A percentile compares a stretch with the other conserved stretches of the same genome.
Evolutionary conservation across 64 coral and sea anemone species (phyloP).

Genomic region (Trachythela sp.): DNA sequence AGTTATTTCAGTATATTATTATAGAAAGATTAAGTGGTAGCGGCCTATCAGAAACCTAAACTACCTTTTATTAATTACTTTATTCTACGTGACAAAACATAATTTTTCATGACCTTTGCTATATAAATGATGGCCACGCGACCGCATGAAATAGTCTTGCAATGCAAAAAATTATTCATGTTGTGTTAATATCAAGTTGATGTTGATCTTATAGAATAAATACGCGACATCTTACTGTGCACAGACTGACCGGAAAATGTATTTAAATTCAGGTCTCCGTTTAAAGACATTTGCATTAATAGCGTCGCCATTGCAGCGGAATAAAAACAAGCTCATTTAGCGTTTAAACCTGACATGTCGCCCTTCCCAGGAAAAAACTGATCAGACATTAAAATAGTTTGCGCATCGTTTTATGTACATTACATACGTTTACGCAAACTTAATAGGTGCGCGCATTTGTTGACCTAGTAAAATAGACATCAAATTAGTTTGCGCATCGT

Average conservation of each 20-base stretch:
- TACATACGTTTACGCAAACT: too few relatives aligned
- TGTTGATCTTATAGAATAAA: too few relatives aligned
- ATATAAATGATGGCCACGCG: not conserved
- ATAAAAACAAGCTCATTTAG: constrained; percentile 5
- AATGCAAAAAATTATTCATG: too few relatives aligned
- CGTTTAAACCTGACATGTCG: not conserved
- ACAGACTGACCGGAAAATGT: not conserved
- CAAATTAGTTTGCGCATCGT: not conserved
- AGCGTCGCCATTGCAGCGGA: not conserved
- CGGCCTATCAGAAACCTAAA: too few relatives aligned
- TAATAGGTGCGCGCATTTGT: too few relatives aligned
- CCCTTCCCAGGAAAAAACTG: not conserved
- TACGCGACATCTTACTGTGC: not conserved
- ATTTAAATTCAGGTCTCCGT: not conserved
- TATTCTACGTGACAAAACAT: too few relatives aligned
- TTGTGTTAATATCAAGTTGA: too few relatives aligned
- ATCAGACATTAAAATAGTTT: too few relatives aligned
- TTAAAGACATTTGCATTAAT: constrained; percentile 4
- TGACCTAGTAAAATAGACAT: not conserved
- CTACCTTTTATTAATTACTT: too few relatives aligned
- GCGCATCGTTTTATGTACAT: too few relatives aligned
- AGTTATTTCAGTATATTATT: too few relatives aligned
- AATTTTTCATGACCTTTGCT: not conserved
- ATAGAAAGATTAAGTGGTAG: too few relatives aligned
- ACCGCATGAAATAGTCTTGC: not conserved